These are phyloP conservation scores for Diadophis punctatus DNA, from an alignment of 2,113 vertebrate genomes.

Conservation along the genomic window DNA sequence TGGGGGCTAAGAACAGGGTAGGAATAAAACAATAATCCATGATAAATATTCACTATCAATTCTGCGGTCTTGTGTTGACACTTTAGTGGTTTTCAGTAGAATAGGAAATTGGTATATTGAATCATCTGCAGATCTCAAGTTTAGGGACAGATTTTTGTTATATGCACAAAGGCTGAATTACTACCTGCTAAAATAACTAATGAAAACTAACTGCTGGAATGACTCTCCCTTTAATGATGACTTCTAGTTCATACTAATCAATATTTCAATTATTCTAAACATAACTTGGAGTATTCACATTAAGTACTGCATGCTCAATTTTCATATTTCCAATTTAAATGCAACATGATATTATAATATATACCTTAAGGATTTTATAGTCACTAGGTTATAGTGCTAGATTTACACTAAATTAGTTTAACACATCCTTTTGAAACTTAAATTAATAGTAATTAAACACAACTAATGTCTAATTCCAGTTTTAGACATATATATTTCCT, in stretches of 20 bases:
- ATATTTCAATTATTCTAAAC: background rate
- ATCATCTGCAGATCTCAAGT: background rate
- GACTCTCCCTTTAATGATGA: background rate
- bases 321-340: background rate
- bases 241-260: background rate
- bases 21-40: background rate
- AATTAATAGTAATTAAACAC: background rate
- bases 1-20: background rate
- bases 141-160: background rate
- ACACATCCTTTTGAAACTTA: background rate
- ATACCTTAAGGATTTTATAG: background rate
- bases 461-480: background rate
- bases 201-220: background rate
- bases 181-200: background rate
- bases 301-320: background rate
- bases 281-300: background rate
- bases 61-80: background rate
- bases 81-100: background rate
- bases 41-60: background rate
- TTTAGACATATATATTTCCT: background rate
- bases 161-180: background rate
- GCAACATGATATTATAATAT: background rate
- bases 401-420: background rate
- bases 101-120: background rate
- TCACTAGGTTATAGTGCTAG: background rate